Base-by-base conservation (phyloP, 2,888 invertebrate genomes). In the Mechanitis mazaeus region DNA sequence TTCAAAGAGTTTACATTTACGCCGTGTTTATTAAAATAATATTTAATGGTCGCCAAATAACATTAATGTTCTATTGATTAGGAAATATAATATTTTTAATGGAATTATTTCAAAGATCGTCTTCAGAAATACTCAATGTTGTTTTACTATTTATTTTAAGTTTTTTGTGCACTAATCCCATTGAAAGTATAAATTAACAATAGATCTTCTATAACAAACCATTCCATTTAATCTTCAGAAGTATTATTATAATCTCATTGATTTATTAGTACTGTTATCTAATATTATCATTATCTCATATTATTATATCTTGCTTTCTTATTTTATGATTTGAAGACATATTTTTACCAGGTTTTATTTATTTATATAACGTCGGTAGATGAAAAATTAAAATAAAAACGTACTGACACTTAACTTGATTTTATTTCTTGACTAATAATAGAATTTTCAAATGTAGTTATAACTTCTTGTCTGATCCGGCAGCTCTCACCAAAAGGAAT, bases 161-260 rank as follows among this genome's bases (percentile, higher is more conserved):
- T 45, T 45, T 45, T 4, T 45, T 45, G 11, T 45, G 9, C 45
- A 6, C 11, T 45, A 11, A 45, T 45, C 3, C 45, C 45, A n/a
- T n/a, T 45, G 11, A 11, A 11, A 12, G n/a, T n/a, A n/a, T 45
- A 45, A 45, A n/a, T n/a, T n/a, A n/a, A n/a, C n/a, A n/a, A n/a
- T n/a, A n/a, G n/a, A 45, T 45, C 45, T n/a, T 45, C n/a, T 7
- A 45, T 45, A 45, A 45, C 45, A 45, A 45, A n/a, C 45, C n/a
- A 45, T 45, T 45, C 45, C n/a, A 45, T 45, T 45, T n/a, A 45
- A 11, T 45, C 45, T 45, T 45, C 11, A 45, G 45, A 45, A 45
- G 45, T n/a, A 45, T 45, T 45, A 45, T 45, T 45, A n/a, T 45
- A 45, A 20, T 20, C 20, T 20, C 20, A 20, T 20, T 20, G 20